phyloP scores from a whole-genome alignment of 2,888 invertebrate species.

The Eupithecia exiguata region DNA sequence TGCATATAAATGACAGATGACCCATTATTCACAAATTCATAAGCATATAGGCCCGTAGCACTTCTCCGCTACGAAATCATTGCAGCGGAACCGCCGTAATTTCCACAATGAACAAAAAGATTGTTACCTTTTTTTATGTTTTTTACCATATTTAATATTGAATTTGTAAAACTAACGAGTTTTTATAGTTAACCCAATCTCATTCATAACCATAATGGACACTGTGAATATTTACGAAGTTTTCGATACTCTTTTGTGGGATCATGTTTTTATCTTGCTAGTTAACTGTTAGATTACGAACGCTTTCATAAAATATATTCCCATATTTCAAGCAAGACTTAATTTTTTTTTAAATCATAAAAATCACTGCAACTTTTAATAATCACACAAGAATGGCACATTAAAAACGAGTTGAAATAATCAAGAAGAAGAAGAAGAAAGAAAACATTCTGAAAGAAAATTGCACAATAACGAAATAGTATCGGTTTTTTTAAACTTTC shows the following conservation, averaged over 20 bases:
- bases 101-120: too few species aligned
- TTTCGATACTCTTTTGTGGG: not conserved
- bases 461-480: constrained; percentile 75
- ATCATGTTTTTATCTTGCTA: not conserved
- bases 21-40: not conserved
- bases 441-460: constrained; percentile 51
- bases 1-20: not conserved
- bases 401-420: constrained; percentile 49
- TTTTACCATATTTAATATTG: too few species aligned
- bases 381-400: constrained; percentile 72
- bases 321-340: constrained; percentile 17
- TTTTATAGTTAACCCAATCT: too few species aligned
- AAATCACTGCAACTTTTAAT: constrained; percentile 60
- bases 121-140: too few species aligned
- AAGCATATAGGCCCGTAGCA: not conserved
- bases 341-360: constrained; percentile 60
- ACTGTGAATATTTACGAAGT: not conserved
- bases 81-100: too few species aligned
- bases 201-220: too few species aligned
- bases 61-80: too few species aligned
- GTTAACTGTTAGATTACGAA: not conserved
- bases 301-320: constrained; percentile 16
- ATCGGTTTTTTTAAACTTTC: constrained; percentile 63
- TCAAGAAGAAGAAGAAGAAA: constrained; percentile 54
- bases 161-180: too few species aligned